Base-by-base conservation (phyloP, 1,140 invertebrate genomes). In the Oscheius sp. region DNA sequence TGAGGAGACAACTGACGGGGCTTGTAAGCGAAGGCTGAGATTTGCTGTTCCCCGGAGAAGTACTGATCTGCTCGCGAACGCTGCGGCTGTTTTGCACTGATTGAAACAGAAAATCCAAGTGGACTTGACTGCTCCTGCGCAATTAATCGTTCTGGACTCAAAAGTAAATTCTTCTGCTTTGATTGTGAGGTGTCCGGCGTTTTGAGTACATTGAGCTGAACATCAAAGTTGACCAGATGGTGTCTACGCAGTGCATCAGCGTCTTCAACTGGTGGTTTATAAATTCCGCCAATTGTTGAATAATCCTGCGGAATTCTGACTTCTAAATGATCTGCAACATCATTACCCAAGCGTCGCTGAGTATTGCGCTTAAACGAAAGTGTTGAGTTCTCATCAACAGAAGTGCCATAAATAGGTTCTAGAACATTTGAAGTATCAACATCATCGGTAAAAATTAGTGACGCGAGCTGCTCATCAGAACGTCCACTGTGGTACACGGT, bases 101-200 rank as follows among this genome's bases (percentile, higher is more conserved):
- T 71, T 1, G 69, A 71, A 7, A 71, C 69, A 31, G 69, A 71
- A 23, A 71, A 71, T 26, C 69, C 69, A 23, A 71, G 61, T 10
- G 55, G 10, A 26, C 15, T 15, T 26, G 49, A 55, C 23, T 23
- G 7, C 23, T 55, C 15, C 28, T 55, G 15, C 49, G 15, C 28
- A 26, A 55, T 26, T 4, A 55, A 26, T 4, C 23, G 7, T 20
- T 55, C 49, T 7, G 49, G 15, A 13, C 49, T 55, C 7, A 55
- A 26, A 7, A 55, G n/a, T n/a, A n/a, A n/a, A n/a, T n/a, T n/a
- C n/a, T n/a, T n/a, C n/a, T n/a, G n/a, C n/a, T n/a, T n/a, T n/a
- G n/a, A n/a, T n/a, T n/a, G n/a, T n/a, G n/a, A n/a, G n/a, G n/a
- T n/a, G n/a, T n/a, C n/a, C n/a, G n/a, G n/a, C n/a, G n/a, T n/a